Percentiles rank a stretch among this genome's conserved stretches.
phyloP scores from a whole-genome alignment of 2,888 invertebrate species.

The Seira musarum region DNA sequence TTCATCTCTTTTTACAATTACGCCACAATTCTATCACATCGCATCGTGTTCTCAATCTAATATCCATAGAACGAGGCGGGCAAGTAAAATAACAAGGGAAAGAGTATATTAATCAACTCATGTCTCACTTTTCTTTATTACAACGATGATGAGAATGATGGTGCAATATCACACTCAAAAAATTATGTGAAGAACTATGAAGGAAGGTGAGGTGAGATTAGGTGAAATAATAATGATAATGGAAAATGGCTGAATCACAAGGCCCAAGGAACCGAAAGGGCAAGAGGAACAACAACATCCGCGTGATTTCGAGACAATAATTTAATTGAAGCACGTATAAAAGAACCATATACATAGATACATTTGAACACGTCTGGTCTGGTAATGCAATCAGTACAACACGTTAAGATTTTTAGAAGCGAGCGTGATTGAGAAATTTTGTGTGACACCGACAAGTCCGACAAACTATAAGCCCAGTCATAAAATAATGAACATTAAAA shows the following conservation, averaged over 20 bases:
- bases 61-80: no score
- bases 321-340: conserved; percentile 44
- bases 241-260: conserved; percentile 33
- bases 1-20: conserved; percentile 29
- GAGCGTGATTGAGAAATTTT: no score
- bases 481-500: no score
- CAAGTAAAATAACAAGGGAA: conserved; percentile 2
- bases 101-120: conserved; percentile 46
- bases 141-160: neutral
- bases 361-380: no score
- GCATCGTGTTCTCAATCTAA: no score
- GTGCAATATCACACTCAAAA: conserved; percentile 1
- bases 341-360: neutral
- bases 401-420: no score
- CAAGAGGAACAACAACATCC: conserved; percentile 36
- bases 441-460: no score
- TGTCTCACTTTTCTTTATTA: neutral
- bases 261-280: conserved; percentile 33
- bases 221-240: conserved; percentile 20
- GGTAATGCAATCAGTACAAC: no score
- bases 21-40: no score
- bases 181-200: no score
- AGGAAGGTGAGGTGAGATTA: neutral
- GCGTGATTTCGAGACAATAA: conserved; percentile 31
- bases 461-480: no score